Evolutionary conservation across 2,888 invertebrate species (phyloP).

Genomic region (Cheilosia impressa): DNA sequence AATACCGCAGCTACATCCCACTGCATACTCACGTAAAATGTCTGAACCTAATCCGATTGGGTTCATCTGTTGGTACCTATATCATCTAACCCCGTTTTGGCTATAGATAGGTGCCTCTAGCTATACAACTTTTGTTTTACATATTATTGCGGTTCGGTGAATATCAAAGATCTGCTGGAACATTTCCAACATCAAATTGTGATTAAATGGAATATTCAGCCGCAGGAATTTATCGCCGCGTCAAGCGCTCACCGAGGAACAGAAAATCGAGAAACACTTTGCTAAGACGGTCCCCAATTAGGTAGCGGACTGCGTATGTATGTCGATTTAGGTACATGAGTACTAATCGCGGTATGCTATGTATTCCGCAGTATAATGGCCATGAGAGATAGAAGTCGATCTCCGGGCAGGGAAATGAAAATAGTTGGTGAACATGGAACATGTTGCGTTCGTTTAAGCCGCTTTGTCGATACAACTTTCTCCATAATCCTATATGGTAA

Average conservation of each 20-base stretch:
- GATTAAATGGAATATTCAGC: constrained; percentile 71
- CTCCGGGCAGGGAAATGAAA: constrained; percentile 18
- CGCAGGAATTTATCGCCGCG: constrained; percentile 65
- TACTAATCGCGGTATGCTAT: constrained; percentile 65
- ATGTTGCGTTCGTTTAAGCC: constrained; percentile 53
- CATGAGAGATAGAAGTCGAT: constrained; percentile 42
- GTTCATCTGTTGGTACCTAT: constrained; percentile 37
- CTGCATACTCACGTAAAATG: constrained; percentile 20
- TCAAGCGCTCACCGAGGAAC: constrained; percentile 47
- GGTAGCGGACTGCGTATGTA: constrained; percentile 62
- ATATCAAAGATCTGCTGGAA: constrained; percentile 69
- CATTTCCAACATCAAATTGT: constrained; percentile 72
- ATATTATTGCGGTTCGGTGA: constrained; percentile 69
- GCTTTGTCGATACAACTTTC: constrained; percentile 70
- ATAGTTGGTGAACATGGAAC: constrained; percentile 34
- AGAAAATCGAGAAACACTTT: constrained; percentile 53
- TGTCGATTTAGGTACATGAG: constrained; percentile 60
- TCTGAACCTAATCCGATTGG: constrained; percentile 63
- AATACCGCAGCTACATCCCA: constrained; percentile 33
- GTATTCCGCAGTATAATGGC: constrained; percentile 47
- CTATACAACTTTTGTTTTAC: constrained; percentile 30
- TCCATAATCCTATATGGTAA: constrained; percentile 66
- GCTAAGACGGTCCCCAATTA: constrained; percentile 70
- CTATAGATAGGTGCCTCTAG: constrained; percentile 12
- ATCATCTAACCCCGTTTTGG: constrained; percentile 24